phyloP scores from a whole-genome alignment of 2,113 vertebrate species.

The Nerophis lumbriciformis region DNA sequence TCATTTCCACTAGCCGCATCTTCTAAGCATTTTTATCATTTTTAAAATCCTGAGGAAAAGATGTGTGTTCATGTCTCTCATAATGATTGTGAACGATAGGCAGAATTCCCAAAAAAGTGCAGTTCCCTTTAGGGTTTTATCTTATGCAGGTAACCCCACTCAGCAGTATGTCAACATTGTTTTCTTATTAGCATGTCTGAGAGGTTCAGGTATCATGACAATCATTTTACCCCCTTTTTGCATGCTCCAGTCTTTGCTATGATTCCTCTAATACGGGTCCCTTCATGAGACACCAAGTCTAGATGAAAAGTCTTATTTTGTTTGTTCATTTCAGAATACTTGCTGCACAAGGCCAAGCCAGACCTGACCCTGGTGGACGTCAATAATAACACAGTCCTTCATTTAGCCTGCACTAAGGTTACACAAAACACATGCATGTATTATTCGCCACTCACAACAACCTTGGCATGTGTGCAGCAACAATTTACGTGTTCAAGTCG shows the following conservation, averaged over 20 bases:
- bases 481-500: not conserved
- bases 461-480: constrained; percentile 14
- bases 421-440: constrained; percentile 21
- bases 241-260: not conserved
- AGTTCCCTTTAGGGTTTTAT: no score
- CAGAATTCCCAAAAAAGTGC: no score
- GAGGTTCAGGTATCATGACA: not conserved
- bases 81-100: no score
- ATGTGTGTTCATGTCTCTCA: no score
- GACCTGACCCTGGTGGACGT: constrained; percentile 88
- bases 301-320: constrained; percentile 16
- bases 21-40: no score
- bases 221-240: not conserved
- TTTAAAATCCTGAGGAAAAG: no score
- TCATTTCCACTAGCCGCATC: no score
- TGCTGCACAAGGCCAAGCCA: constrained; percentile 86
- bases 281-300: not conserved
- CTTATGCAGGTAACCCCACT: not conserved
- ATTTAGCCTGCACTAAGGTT: constrained; percentile 97
- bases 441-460: constrained; percentile 15
- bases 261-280: not conserved
- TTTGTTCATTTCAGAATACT: constrained; percentile 76
- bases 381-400: constrained; percentile 95
- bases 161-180: not conserved
- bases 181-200: not conserved